Conservation (phyloP, 2,888 invertebrate genomes). For the Limnephilus rhombicus region DNA sequence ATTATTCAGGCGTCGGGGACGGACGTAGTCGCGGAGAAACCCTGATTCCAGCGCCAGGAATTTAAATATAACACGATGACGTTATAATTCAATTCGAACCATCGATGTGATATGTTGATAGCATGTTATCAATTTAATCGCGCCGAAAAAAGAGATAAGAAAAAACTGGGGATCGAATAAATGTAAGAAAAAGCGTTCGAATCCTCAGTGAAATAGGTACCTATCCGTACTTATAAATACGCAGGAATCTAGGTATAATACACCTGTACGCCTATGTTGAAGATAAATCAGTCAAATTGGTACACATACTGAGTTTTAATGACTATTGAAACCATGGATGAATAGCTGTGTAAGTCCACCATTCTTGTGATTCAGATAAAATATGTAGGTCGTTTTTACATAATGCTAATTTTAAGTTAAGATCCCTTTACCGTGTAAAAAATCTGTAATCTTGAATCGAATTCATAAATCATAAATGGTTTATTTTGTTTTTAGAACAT, state of each 20-base stretch:
- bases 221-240: neutral
- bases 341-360: no score
- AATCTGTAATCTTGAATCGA: no score
- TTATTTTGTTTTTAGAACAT: no score
- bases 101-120: neutral
- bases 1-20: slow-evolving; percentile 50
- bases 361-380: no score
- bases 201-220: neutral
- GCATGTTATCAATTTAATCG: slow-evolving; percentile 13
- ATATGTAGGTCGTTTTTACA: no score
- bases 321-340: neutral
- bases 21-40: slow-evolving; percentile 15
- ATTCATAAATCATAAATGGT: no score
- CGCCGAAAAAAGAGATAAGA: neutral
- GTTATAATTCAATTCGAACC: slow-evolving; percentile 7
- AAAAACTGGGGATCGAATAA: neutral
- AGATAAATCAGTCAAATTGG: neutral
- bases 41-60: slow-evolving; percentile 24
- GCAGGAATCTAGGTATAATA: neutral
- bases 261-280: neutral
- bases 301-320: neutral
- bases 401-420: no score
- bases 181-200: neutral
- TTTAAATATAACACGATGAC: slow-evolving; percentile 22
- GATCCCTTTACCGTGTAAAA: no score